These are phyloP conservation scores for Whitmania pigra DNA, from an alignment of 1,140 invertebrate genomes.

Conservation along the genomic window DNA sequence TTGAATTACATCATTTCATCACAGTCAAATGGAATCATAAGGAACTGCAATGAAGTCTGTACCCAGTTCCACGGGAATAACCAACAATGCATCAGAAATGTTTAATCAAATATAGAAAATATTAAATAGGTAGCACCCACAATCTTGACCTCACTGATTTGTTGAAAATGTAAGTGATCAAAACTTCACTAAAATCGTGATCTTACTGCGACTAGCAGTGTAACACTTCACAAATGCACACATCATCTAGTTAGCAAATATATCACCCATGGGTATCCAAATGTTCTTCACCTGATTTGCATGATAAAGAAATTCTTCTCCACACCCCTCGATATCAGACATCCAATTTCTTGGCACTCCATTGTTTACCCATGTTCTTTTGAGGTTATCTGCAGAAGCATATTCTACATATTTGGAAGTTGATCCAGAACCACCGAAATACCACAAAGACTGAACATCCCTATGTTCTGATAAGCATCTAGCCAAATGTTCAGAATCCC, in stretches of 20 bases:
- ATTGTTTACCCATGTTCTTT: slow-evolving; percentile 45
- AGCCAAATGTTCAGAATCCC: slow-evolving; percentile 41
- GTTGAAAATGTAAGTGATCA: no score
- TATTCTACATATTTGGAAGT: slow-evolving; percentile 43
- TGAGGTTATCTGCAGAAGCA: slow-evolving; percentile 40
- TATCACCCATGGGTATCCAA: slow-evolving; percentile 47
- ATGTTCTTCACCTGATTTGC: slow-evolving; percentile 43
- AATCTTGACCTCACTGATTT: no score
- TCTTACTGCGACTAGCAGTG: no score
- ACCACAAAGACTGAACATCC: slow-evolving; percentile 7
- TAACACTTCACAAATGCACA: no score
- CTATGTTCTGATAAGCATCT: slow-evolving; percentile 43
- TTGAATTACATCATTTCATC: no score
- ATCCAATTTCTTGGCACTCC: slow-evolving; percentile 34
- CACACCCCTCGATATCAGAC: slow-evolving; percentile 37
- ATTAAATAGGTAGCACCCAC: no score
- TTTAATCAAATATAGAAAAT: no score
- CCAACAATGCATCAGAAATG: no score
- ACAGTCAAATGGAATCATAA: no score
- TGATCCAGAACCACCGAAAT: slow-evolving; percentile 29
- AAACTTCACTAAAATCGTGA: no score
- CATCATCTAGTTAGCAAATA: slow-evolving; percentile 44
- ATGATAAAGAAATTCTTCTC: slow-evolving; percentile 44
- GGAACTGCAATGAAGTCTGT: no score
- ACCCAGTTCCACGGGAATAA: no score